Conservation (phyloP, 1,140 invertebrate species). For the Littorina saxatilis region DNA sequence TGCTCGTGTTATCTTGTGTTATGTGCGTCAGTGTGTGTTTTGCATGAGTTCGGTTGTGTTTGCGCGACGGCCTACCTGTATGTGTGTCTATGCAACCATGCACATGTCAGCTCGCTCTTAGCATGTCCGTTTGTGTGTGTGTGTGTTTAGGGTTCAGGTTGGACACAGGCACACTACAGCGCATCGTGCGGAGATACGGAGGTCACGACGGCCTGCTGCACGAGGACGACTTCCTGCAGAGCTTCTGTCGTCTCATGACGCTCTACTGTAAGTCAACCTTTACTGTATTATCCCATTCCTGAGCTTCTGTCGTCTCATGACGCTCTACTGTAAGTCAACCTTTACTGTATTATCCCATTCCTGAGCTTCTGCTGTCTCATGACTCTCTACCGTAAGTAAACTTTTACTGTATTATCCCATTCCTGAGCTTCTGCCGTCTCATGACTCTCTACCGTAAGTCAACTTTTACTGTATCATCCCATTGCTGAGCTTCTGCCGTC, state of each 20-base stretch:
- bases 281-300: neutral
- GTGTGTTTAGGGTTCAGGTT: slow-evolving; percentile 27
- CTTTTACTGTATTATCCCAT: neutral
- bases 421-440: neutral
- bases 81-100: too few species aligned
- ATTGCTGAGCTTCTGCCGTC: too few species aligned
- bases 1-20: too few species aligned
- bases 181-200: slow-evolving; percentile 39
- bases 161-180: slow-evolving; percentile 2
- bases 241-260: slow-evolving; percentile 33
- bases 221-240: slow-evolving; percentile 43
- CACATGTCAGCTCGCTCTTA: too few species aligned
- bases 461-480: too few species aligned
- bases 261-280: slow-evolving; percentile 36
- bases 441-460: too few species aligned
- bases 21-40: too few species aligned
- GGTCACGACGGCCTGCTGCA: slow-evolving; percentile 29
- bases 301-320: neutral
- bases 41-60: too few species aligned
- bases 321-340: slow-evolving; percentile 32
- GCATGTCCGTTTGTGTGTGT: too few species aligned
- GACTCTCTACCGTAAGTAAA: slow-evolving; percentile 37
- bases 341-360: neutral
- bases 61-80: too few species aligned
- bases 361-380: neutral